Conservation (phyloP, 2,888 invertebrate genomes). For the Pyralis farinalis region DNA sequence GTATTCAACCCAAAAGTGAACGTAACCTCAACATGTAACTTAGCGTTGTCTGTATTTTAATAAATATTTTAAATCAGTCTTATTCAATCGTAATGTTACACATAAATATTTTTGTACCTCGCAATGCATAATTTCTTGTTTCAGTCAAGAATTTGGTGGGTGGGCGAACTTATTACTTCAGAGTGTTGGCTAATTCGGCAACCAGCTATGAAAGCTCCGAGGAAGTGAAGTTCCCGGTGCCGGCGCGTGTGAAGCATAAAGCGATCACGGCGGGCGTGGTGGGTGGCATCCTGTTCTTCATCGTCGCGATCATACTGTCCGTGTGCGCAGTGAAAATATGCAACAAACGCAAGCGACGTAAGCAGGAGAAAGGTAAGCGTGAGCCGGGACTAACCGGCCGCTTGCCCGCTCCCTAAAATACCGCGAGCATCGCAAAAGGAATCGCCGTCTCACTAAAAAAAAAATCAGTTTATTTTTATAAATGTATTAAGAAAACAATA, state of each 20-base stretch:
- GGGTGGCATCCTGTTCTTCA: slow-evolving; percentile 97
- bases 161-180: slow-evolving; percentile 95
- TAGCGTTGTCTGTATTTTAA: no score
- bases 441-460: no score
- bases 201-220: slow-evolving; percentile 94
- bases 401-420: slow-evolving; percentile 43
- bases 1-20: no score
- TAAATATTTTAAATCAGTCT: no score
- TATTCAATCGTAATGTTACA: no score
- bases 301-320: slow-evolving; percentile 97
- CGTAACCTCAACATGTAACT: no score
- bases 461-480: no score
- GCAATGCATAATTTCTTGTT: slow-evolving; percentile 32
- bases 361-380: slow-evolving; percentile 97
- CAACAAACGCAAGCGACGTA: slow-evolving; percentile 97
- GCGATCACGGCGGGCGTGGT: slow-evolving; percentile 98
- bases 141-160: slow-evolving; percentile 95
- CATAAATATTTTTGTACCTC: no score
- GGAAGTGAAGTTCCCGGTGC: slow-evolving; percentile 93
- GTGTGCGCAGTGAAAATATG: slow-evolving; percentile 99
- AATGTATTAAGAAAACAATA: no score
- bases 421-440: slow-evolving; percentile 4
- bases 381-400: slow-evolving; percentile 36
- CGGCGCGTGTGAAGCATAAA: slow-evolving; percentile 95
- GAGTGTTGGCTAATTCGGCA: slow-evolving; percentile 93